Conservation (phyloP, 2,888 invertebrate species). For the Ctena decussata region DNA sequence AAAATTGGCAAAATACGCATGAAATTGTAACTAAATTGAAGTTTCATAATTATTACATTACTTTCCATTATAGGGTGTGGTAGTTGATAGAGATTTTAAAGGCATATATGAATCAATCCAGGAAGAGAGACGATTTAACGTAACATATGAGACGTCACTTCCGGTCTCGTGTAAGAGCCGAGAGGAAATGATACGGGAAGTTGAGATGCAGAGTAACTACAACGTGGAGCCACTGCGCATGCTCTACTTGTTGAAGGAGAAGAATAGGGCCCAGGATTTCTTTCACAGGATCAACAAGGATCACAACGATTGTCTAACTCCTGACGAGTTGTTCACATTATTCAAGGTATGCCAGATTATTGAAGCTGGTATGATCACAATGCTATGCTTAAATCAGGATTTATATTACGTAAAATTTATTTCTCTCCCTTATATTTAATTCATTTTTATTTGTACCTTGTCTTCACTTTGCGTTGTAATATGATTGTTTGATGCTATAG, state of each 20-base stretch:
- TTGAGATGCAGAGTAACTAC: constrained; percentile 71
- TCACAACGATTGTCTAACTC: constrained; percentile 74
- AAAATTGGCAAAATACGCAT: too few species aligned
- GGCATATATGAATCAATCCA: constrained; percentile 72
- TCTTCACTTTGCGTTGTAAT: too few species aligned
- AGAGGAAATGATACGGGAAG: constrained; percentile 74
- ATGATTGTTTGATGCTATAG: too few species aligned
- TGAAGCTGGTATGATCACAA: too few species aligned
- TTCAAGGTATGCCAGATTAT: constrained; percentile 79
- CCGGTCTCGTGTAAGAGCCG: constrained; percentile 71
- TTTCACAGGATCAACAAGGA: constrained; percentile 82
- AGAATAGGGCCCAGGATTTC: constrained; percentile 80
- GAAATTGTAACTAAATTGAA: too few species aligned
- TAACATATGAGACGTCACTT: constrained; percentile 75
- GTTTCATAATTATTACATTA: too few species aligned
- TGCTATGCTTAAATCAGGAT: too few species aligned
- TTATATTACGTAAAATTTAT: too few species aligned
- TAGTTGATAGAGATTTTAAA: constrained; percentile 81
- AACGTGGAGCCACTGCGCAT: constrained; percentile 83
- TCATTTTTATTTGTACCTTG: too few species aligned
- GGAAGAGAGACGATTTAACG: constrained; percentile 68
- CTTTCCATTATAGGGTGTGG: constrained; percentile 71
- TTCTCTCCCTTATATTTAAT: too few species aligned
- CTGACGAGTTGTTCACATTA: constrained; percentile 74
- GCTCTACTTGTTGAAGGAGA: constrained; percentile 81